These are phyloP conservation scores for Chaetorhynchus papuensis DNA, from an alignment of 2,113 vertebrate genomes.

Conservation along the genomic window DNA sequence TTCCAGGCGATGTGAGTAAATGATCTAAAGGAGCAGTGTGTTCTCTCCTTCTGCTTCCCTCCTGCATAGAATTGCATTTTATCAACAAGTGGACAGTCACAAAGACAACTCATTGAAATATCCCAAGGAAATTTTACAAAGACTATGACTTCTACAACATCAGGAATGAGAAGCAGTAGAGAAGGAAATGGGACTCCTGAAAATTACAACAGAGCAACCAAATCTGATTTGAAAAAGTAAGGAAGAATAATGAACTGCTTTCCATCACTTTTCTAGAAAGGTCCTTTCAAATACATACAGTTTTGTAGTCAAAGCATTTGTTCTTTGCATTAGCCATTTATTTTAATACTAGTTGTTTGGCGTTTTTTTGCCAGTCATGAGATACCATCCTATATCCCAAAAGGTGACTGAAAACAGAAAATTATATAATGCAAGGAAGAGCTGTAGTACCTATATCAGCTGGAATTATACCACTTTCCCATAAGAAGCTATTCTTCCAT, in stretches of 20 bases:
- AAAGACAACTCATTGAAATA: not conserved
- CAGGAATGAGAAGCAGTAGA: not conserved
- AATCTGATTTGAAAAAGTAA: not conserved
- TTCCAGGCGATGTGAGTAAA: fast-evolving
- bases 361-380: not conserved
- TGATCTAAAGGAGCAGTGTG: not conserved
- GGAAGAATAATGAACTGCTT: not conserved
- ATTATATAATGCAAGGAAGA: not conserved
- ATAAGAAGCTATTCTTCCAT: not conserved
- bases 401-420: not conserved
- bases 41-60: not conserved
- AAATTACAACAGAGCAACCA: not conserved
- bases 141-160: not conserved
- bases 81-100: not conserved
- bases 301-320: not conserved
- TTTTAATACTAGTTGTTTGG: not conserved
- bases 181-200: not conserved
- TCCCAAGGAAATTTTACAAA: not conserved
- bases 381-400: not conserved
- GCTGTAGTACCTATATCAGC: not conserved
- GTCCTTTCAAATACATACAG: not conserved
- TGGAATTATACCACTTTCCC: not conserved
- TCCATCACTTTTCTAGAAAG: not conserved
- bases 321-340: not conserved
- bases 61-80: not conserved